phyloP scores from a whole-genome alignment of 2,888 invertebrate species.

The Pollenia angustigena region DNA sequence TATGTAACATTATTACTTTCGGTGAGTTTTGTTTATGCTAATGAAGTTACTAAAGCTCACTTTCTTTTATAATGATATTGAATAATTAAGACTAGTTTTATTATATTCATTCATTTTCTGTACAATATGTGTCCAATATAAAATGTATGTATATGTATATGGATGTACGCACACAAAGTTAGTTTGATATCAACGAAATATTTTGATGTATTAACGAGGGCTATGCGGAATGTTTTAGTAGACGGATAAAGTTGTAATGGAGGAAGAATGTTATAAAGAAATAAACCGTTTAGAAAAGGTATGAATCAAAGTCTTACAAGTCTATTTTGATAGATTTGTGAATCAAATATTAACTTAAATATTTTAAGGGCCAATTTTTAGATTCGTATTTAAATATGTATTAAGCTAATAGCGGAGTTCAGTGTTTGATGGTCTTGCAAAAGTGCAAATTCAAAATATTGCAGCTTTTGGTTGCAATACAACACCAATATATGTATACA shows the following conservation, averaged over 20 bases:
- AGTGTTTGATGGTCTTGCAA: too few species aligned
- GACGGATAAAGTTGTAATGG: neutral
- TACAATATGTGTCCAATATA: constrained; percentile 27
- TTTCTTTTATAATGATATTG: constrained; percentile 73
- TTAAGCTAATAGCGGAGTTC: too few species aligned
- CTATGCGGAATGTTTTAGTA: neutral
- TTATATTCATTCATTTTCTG: constrained; percentile 21
- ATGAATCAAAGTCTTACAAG: too few species aligned
- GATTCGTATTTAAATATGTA: too few species aligned
- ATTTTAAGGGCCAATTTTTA: too few species aligned
- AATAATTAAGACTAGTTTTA: constrained; percentile 69
- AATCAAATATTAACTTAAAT: too few species aligned
- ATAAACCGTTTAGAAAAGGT: too few species aligned
- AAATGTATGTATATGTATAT: constrained; percentile 10
- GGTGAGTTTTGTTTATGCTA: constrained; percentile 62
- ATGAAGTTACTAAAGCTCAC: constrained; percentile 71
- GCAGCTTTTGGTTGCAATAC: too few species aligned
- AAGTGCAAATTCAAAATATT: too few species aligned
- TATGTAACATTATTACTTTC: constrained; percentile 61
- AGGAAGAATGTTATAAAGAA: neutral
- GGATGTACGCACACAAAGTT: constrained; percentile 17
- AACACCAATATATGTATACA: too few species aligned
- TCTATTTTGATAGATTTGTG: too few species aligned
- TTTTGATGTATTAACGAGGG: constrained; percentile 17
- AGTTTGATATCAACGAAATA: neutral